Percentiles rank a stretch among this genome's conserved stretches.
Evolutionary conservation across 1,140 invertebrate species (phyloP).

Genomic region (Dermatophagoides farinae): DNA sequence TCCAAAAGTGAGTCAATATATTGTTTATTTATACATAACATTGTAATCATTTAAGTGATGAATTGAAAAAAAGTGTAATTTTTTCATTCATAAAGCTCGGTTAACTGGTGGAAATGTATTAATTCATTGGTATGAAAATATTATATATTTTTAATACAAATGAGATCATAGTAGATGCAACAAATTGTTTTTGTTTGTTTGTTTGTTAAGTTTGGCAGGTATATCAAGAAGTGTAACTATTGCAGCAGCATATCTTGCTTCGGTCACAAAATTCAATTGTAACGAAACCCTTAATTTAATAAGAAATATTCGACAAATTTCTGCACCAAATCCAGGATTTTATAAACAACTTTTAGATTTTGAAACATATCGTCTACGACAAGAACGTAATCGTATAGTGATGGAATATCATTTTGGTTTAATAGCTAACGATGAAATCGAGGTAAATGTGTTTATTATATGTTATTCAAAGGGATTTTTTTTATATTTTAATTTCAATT

Average conservation of each 20-base stretch:
- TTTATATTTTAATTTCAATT: neutral
- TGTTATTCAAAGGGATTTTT: neutral
- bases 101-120: constrained; percentile 70
- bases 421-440: neutral
- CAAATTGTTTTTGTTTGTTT: constrained; percentile 12
- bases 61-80: constrained; percentile 45
- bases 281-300: constrained; percentile 81
- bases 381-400: neutral
- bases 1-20: constrained; percentile 26
- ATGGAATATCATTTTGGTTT: neutral
- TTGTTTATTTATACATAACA: neutral
- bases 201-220: constrained; percentile 63
- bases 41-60: neutral
- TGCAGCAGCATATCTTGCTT: constrained; percentile 60
- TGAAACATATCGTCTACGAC: constrained; percentile 46
- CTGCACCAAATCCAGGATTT: constrained; percentile 87
- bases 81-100: constrained; percentile 80
- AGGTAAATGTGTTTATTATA: neutral
- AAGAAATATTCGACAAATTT: constrained; percentile 61
- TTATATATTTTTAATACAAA: neutral
- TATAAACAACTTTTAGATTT: constrained; percentile 81
- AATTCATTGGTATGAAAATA: constrained; percentile 62
- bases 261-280: constrained; percentile 68
- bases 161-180: neutral
- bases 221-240: constrained; percentile 89